phyloP scores from a whole-genome alignment of 2,113 vertebrate genomes.

The Vicugna pacos region DNA sequence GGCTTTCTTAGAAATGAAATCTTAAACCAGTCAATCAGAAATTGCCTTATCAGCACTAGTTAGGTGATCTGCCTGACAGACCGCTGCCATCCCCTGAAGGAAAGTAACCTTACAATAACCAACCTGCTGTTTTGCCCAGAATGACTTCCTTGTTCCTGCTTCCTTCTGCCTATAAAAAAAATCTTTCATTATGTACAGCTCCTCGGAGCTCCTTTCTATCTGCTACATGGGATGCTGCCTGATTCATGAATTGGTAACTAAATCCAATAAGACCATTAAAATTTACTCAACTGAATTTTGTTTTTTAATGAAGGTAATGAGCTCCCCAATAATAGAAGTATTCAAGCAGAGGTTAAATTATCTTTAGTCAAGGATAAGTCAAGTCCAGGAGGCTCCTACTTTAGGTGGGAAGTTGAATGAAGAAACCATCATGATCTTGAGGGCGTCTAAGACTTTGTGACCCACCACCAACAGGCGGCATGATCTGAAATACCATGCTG shows the following conservation, averaged over 20 bases:
- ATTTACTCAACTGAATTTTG: background rate
- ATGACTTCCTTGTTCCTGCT: background rate
- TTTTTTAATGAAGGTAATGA: slow-evolving; percentile 11
- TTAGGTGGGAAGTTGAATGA: background rate
- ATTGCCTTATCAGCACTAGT: background rate
- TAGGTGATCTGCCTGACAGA: background rate
- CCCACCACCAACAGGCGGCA: background rate
- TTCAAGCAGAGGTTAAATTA: slow-evolving; percentile 1
- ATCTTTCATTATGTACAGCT: background rate
- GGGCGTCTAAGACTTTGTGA: background rate
- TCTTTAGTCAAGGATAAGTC: slow-evolving; percentile 35
- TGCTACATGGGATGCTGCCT: background rate
- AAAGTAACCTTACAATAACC: background rate
- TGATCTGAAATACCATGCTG: background rate
- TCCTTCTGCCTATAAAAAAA: background rate
- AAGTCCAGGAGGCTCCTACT: background rate
- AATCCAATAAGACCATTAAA: background rate
- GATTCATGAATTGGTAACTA: background rate
- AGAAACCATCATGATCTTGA: background rate
- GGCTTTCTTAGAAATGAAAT: background rate
- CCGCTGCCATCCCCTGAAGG: background rate
- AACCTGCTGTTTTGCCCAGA: background rate
- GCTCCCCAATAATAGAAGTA: background rate
- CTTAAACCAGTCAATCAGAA: background rate
- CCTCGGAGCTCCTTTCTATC: background rate